Percentiles rank a stretch among this genome's conserved stretches.
phyloP scores from a whole-genome alignment of 2,888 invertebrate genomes.

The Syrista parreyssii region DNA sequence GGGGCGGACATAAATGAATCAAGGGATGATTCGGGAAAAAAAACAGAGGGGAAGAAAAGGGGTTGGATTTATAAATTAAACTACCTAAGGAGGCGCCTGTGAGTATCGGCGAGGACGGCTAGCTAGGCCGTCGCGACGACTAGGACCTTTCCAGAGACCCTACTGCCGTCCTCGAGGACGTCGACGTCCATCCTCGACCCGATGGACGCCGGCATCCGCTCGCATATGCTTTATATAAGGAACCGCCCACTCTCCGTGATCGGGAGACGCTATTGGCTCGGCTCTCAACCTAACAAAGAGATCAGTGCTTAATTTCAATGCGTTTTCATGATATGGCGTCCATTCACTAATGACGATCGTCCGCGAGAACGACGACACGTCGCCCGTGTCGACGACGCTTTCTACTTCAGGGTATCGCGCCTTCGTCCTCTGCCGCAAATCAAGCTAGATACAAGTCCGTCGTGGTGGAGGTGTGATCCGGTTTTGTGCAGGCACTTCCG shows the following conservation, averaged over 20 bases:
- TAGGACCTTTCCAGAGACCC: background rate
- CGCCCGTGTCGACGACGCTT: constrained; percentile 21
- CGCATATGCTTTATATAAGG: background rate
- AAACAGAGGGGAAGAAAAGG: background rate
- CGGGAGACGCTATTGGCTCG: background rate
- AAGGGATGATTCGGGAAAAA: background rate
- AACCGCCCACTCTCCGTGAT: background rate
- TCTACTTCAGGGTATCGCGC: constrained; percentile 7
- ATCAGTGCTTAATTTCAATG: constrained; percentile 59
- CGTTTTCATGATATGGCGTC: constrained; percentile 61
- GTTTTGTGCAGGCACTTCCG: constrained; percentile 77
- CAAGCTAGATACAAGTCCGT: constrained; percentile 62
- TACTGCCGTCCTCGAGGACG: background rate
- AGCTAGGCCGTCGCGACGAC: background rate
- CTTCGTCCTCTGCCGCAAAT: constrained; percentile 35
- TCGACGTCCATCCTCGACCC: background rate
- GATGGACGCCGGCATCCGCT: background rate
- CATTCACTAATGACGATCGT: constrained; percentile 36
- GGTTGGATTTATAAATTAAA: constrained; percentile 52
- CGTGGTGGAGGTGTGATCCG: constrained; percentile 66
- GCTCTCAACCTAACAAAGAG: constrained; percentile 40
- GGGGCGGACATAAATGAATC: background rate
- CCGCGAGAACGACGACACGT: constrained; percentile 9
- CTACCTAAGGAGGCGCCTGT: constrained; percentile 46
- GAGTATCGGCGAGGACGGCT: background rate